phyloP scores from a whole-genome alignment of 1,140 invertebrate genomes.

The Stegodyphus dumicola region DNA sequence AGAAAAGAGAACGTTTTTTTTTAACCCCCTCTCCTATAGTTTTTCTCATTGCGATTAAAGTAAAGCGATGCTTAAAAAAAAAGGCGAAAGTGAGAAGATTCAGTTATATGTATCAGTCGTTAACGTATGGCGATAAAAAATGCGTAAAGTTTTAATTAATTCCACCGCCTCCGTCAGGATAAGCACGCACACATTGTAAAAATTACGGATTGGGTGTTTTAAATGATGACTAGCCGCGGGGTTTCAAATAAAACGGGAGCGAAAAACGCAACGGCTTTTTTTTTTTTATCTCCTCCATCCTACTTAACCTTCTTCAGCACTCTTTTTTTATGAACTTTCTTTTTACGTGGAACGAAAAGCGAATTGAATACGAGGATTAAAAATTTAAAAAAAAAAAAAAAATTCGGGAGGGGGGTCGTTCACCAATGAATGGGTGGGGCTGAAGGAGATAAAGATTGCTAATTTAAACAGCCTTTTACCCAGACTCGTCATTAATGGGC shows the following conservation, averaged over 20 bases:
- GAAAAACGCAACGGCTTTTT: not conserved
- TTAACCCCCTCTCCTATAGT: not conserved
- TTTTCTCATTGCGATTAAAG: not conserved
- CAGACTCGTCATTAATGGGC: slow-evolving; percentile 46
- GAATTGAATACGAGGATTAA: slow-evolving; percentile 37
- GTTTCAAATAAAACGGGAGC: slow-evolving; percentile 14
- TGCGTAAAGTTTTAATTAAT: slow-evolving; percentile 54
- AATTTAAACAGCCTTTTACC: slow-evolving; percentile 60
- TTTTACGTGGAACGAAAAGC: slow-evolving; percentile 2
- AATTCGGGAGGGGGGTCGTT: not conserved
- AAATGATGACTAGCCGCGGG: slow-evolving; percentile 49
- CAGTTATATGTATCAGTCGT: slow-evolving; percentile 40
- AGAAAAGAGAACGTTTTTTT: too few species aligned
- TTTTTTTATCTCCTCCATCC: slow-evolving; percentile 5
- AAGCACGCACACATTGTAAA: slow-evolving; percentile 40
- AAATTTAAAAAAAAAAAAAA: too few species aligned
- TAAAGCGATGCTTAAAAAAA: not conserved
- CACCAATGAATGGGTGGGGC: slow-evolving; percentile 44
- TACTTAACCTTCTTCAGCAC: slow-evolving; percentile 11
- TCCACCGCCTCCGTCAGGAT: slow-evolving; percentile 23
- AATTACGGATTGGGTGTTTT: slow-evolving; percentile 57
- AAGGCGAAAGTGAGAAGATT: slow-evolving; percentile 17
- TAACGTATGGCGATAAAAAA: slow-evolving; percentile 54
- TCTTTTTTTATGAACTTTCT: not conserved
- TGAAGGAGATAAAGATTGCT: slow-evolving; percentile 53